phyloP scores from a whole-genome alignment of 2,113 vertebrate species.

The Myiagra hebetior region DNA sequence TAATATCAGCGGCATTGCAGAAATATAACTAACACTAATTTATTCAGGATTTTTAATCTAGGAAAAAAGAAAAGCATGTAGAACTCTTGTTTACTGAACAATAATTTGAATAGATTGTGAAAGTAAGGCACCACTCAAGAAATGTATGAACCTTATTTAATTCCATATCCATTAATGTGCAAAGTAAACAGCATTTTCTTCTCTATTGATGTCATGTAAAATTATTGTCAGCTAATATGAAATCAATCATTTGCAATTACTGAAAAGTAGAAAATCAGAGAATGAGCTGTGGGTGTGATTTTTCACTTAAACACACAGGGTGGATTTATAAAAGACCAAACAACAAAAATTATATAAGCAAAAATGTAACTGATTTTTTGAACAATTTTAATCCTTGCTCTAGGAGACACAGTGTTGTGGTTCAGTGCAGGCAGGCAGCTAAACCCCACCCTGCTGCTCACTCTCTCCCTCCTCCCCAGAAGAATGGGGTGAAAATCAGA shows the following conservation, averaged over 20 bases:
- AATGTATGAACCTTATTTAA: not conserved
- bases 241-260: conserved; percentile 17
- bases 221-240: not conserved
- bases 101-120: not conserved
- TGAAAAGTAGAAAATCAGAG: not conserved
- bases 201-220: not conserved
- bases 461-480: not conserved
- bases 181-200: conserved; percentile 3
- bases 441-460: not conserved
- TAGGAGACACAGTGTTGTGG: not conserved
- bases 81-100: not conserved
- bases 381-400: not conserved
- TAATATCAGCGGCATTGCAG: not conserved
- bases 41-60: not conserved
- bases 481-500: not conserved
- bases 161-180: not conserved
- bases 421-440: not conserved
- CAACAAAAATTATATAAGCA: not conserved
- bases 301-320: not conserved
- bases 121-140: not conserved
- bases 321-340: not conserved
- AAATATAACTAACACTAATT: not conserved
- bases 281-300: not conserved
- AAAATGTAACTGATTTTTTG: not conserved
- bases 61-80: not conserved